Evolutionary conservation across 2,888 invertebrate species (phyloP), one percentile per base, ranked within the genome.

Genomic region (Amphipyra tragopoginis): DNA sequence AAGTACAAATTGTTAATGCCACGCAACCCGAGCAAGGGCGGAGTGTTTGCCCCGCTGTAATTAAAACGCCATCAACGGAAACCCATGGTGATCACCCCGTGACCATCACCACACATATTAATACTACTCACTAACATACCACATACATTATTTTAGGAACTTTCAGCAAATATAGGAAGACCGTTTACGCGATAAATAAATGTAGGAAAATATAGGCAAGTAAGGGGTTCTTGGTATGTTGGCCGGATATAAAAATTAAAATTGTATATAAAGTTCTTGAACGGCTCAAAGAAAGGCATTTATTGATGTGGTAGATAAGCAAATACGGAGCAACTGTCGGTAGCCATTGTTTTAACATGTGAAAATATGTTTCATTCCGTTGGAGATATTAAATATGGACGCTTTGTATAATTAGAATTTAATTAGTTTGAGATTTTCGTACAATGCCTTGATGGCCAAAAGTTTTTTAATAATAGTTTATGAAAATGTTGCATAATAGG

Each of bases 261-360:
- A 90, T 89, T 90, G 86, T 88, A 92, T 84, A 88, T 91, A 91
- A 88, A 81, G 82, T 86, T 81, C 67, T 86, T 84, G 80, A 82
- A 87, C 82, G 87, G 84, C 85, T 82, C 83, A 85, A 89, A 89
- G 91, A 91, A 92, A 93, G 89, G 89, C 86, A 91, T 90, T 90
- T 89, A 88, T 89, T 86, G 93, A 93, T 93, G 89, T 77, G 65
- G 75, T 82, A 79, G 93, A 93, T 92, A 91, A 92, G 86, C 80
- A 76, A 78, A 82, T 85, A 83, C 85, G 86, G 84, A 68, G 85
- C 90, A 91, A 92, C 92, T 87, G 92, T 86, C 87, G 87, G 89
- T 90, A 89, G 90, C 93, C 88, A 94, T 93, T 94, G 93, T 94
- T 91, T 92, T 89, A 89, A 86, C 86, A 90, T 93, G 93, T 89